A percentile compares a stretch with the other conserved stretches of the same genome.
Evolutionary conservation across 2,113 vertebrate genomes (phyloP).

Genomic region (Odontesthes bonariensis): DNA sequence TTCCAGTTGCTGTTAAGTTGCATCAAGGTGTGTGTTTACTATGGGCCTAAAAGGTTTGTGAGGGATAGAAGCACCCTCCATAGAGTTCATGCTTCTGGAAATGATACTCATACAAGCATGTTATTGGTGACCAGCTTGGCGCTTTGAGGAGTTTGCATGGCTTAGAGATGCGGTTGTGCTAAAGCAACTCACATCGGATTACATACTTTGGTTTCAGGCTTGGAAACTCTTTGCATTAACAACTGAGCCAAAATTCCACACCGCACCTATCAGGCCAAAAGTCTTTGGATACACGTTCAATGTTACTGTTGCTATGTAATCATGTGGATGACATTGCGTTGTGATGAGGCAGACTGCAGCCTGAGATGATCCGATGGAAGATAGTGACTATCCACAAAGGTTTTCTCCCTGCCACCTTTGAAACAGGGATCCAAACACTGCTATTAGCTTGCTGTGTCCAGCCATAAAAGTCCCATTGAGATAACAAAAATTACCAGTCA

Average conservation of each 20-base stretch:
- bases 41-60: constrained; percentile 57
- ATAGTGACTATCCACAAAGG: background rate
- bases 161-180: constrained; percentile 30
- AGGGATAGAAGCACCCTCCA: constrained; percentile 25
- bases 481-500: constrained; percentile 9
- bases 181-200: constrained; percentile 32
- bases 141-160: constrained; percentile 43
- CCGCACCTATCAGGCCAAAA: constrained; percentile 11
- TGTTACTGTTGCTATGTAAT: constrained; percentile 4
- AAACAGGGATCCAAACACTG: background rate
- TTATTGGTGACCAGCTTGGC: constrained; percentile 28
- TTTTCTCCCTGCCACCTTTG: background rate
- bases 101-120: constrained; percentile 48
- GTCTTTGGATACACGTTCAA: background rate
- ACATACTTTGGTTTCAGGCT: constrained; percentile 31
- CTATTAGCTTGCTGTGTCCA: background rate
- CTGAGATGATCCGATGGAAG: background rate
- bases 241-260: constrained; percentile 21
- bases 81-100: constrained; percentile 59
- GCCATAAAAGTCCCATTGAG: constrained; percentile 9
- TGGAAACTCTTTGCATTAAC: constrained; percentile 26
- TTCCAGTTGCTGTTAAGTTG: constrained; percentile 35
- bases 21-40: constrained; percentile 63
- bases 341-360: constrained; percentile 4
- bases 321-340: background rate